Percentiles rank a stretch among this genome's conserved stretches.
phyloP scores from a whole-genome alignment of 2,113 vertebrate species.

The Pachypanchax playfairii region DNA sequence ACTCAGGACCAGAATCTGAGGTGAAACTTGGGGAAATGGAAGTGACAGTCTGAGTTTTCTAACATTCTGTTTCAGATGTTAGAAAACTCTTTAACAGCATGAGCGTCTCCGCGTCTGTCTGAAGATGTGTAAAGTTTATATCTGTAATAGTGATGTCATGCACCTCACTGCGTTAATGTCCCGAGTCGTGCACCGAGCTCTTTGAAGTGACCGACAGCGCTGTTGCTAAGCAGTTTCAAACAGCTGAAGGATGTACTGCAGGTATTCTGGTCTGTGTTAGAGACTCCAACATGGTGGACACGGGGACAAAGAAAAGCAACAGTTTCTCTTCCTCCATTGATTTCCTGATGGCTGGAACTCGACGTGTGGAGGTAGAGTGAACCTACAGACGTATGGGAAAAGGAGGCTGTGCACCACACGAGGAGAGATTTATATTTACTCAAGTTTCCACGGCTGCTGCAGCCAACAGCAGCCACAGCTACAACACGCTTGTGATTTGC shows the following conservation, averaged over 20 bases:
- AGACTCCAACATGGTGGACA: conserved; percentile 31
- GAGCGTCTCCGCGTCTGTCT: no score
- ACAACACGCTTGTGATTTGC: conserved; percentile 59
- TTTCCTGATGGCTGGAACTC: conserved; percentile 54
- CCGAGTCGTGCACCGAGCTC: conserved; percentile 5
- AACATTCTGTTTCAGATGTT: no score
- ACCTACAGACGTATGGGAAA: conserved; percentile 58
- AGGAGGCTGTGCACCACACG: conserved; percentile 38
- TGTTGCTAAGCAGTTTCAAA: conserved; percentile 75
- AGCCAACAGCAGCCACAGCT: conserved; percentile 47
- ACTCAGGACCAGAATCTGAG: no score
- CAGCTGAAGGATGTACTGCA: conserved; percentile 26
- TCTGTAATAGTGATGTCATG: not conserved
- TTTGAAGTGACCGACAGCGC: conserved; percentile 34
- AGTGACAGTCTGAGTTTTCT: no score
- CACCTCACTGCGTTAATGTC: conserved; percentile 21
- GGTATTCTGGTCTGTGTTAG: conserved; percentile 10
- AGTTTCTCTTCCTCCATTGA: conserved; percentile 28
- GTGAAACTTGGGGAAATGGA: no score
- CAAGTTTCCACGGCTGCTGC: conserved; percentile 63
- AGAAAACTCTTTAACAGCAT: no score
- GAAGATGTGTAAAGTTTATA: no score
- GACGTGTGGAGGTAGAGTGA: conserved; percentile 33
- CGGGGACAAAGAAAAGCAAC: conserved; percentile 48
- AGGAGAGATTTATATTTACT: conserved; percentile 65